phyloP scores from a whole-genome alignment of 2,797 vertebrate species.

The Melanotaenia parkinsoni region DNA sequence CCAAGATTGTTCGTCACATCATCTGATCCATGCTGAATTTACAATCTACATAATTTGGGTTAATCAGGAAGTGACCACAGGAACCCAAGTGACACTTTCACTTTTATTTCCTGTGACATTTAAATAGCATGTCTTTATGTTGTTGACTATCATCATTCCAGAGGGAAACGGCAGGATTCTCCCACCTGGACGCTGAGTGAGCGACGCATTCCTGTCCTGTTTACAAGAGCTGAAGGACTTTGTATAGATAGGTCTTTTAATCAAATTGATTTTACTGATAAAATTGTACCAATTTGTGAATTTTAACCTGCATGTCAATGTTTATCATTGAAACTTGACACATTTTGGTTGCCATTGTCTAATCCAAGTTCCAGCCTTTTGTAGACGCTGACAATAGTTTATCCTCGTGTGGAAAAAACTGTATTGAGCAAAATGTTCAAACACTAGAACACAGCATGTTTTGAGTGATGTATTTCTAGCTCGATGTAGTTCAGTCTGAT shows the following conservation, averaged over 20 bases:
- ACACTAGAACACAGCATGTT: background rate
- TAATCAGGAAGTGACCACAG: constrained; percentile 5
- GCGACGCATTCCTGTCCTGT: constrained; percentile 33
- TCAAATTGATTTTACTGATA: constrained; percentile 54
- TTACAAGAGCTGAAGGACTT: constrained; percentile 45
- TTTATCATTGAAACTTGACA: constrained; percentile 28
- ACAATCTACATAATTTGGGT: constrained; percentile 13
- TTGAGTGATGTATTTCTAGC: background rate
- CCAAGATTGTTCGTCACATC: constrained; percentile 7
- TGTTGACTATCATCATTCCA: constrained; percentile 16
- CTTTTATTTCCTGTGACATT: constrained; percentile 40
- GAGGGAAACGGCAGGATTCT: background rate
- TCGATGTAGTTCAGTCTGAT: background rate
- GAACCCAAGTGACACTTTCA: constrained; percentile 29
- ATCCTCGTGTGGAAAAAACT: background rate
- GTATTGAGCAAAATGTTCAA: background rate
- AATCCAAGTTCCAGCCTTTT: constrained; percentile 20
- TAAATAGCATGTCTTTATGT: constrained; percentile 46
- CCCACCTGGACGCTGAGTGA: background rate
- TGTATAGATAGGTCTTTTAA: constrained; percentile 27
- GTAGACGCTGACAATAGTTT: background rate
- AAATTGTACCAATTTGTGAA: constrained; percentile 60
- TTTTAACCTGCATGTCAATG: constrained; percentile 50
- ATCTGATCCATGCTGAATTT: constrained; percentile 22
- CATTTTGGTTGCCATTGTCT: constrained; percentile 9